Conservation (phyloP, 2,888 invertebrate species). For the Lycophotia porphyrea region DNA sequence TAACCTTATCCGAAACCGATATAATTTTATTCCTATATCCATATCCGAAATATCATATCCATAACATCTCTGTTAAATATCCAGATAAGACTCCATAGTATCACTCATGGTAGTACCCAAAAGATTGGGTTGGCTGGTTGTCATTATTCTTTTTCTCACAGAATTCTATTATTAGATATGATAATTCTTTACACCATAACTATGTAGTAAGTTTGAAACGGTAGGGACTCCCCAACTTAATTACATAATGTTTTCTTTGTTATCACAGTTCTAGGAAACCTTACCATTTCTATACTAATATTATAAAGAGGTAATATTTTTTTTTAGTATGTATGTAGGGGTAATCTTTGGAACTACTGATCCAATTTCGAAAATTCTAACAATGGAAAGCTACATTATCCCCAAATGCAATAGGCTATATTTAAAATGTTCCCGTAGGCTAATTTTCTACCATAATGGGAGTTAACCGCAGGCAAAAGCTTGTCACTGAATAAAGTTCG, state of each 20-base stretch:
- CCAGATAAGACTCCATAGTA: too few relatives aligned
- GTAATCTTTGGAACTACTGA: neutral
- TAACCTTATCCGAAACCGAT: too few relatives aligned
- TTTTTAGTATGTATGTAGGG: neutral
- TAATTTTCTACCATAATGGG: neutral
- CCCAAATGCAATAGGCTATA: too few relatives aligned
- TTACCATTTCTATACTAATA: neutral
- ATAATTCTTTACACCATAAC: slow-evolving; percentile 13
- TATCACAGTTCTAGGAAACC: slow-evolving; percentile 17
- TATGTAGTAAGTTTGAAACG: slow-evolving; percentile 7
- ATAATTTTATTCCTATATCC: too few relatives aligned
- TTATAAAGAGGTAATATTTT: neutral
- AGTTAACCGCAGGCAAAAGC: neutral
- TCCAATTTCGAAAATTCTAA: neutral
- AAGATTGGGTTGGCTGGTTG: too few relatives aligned
- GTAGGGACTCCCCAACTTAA: slow-evolving; percentile 16
- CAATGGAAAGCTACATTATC: neutral
- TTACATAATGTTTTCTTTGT: slow-evolving; percentile 29
- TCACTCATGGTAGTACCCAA: too few relatives aligned
- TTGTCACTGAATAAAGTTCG: neutral
- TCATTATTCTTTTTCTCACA: slow-evolving; percentile 23
- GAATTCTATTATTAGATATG: slow-evolving; percentile 11
- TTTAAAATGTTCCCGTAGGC: neutral
- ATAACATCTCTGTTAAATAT: too few relatives aligned
- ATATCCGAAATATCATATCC: too few relatives aligned